Evolutionary conservation across 2,113 vertebrate genomes (phyloP), one percentile per base, ranked within the genome.

Genomic region (Hippocampus comes): DNA sequence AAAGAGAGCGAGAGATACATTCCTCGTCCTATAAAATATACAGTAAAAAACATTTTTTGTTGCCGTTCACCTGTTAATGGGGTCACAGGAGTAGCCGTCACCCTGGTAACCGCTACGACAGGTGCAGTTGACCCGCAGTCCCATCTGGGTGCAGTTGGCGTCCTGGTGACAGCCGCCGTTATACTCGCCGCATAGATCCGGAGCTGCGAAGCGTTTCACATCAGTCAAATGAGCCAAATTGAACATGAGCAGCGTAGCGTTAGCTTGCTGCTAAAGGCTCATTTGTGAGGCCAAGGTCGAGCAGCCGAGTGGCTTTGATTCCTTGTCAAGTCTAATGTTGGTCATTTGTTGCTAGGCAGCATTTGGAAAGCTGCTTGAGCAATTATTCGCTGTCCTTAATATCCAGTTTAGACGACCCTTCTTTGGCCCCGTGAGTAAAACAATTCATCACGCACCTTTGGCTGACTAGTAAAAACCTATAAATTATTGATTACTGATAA

Each of bases 81-180:
- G 89, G 27, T 82, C 76, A 64, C 96, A 97, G 79, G 78, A 81
- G 75, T 75, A 88, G 38, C 96, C 96, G 0, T 97, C 96, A 0
- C 96, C 95, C n/a, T 89, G 79, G 38, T 96, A 95, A 84, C 85
- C 89, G 0, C 72, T 46, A 3, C 63, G 88, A 83, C 96, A 97
- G 55, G 86, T 77, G 53, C 96, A 97, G 80, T 75, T 91, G 71
- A 94, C 84, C 0, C 55, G 63, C 10, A 91, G 69, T 1, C 91
- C 94, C 0, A 64, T 86, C 84, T 96, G 95, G 51, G 81, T 91
- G 74, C 96, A 97, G 78, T 84, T 77, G 11, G 95, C 95, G 7
- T 94, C 77, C 48, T 83, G 67, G 5, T 94, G 92, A 74, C 96
- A 97, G 70, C 93, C 94, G 0, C 95, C 95, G 2, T 90, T 93